Evolutionary conservation across 2,113 vertebrate genomes (phyloP), one percentile per base, ranked within the genome.

Genomic region (Monopterus albus): DNA sequence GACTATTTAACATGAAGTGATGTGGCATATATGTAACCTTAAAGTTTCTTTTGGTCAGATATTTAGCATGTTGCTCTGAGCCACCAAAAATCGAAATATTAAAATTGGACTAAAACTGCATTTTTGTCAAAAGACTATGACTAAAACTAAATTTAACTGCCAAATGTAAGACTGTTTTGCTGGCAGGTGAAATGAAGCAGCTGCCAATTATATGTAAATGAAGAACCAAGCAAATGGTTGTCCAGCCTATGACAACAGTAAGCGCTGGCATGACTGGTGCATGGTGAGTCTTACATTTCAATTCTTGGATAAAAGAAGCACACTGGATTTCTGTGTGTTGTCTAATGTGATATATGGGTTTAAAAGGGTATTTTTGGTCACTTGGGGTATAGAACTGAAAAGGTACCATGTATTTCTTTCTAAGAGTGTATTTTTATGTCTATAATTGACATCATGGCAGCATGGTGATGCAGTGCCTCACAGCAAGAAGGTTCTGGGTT

Each of bases 381-480:
- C 9, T 11, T 49, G 35, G 13, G 25, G 15, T 38, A 29, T 11
- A 36, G 14, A 43, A n/a, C 38, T 23, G 6, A 81, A 64, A 72
- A 5, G 5, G 10, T 51, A 17, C 39, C 2, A 9, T 11, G 36
- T 1, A 50, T 46, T 39, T 18, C 7, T 57, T 67, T 40, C 36
- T 47, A 7, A 51, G 40, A 61, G 38, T 46, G 61, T 73, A 72
- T 76, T 80, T 84, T 87, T 79, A 70, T 18, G 71, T 59, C 43
- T 65, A 47, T 75, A 81, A 83, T 79, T 84, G 78, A 88, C 57
- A 23, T 62, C 51, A n/a, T n/a, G n/a, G n/a, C n/a, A n/a, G n/a
- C n/a, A n/a, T n/a, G n/a, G n/a, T n/a, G n/a, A n/a, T n/a, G n/a
- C n/a, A n/a, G n/a, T n/a, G n/a, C n/a, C n/a, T n/a, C n/a, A n/a